Percentiles rank a stretch among this genome's conserved stretches.
Conservation (phyloP, 2,113 vertebrate genomes). For the Prietella phreatophila region DNA sequence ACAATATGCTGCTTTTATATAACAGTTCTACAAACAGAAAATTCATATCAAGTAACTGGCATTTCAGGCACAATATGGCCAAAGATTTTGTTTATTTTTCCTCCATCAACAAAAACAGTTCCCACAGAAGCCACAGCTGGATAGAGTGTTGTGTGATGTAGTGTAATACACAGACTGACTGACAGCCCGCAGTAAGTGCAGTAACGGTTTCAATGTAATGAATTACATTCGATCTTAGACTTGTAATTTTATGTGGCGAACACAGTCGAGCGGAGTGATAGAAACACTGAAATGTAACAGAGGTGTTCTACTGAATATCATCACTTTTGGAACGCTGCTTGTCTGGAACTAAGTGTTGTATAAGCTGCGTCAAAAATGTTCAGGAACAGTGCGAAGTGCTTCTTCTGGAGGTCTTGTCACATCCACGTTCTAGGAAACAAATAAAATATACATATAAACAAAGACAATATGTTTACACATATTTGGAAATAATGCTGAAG, state of each 20-base stretch:
- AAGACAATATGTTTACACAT: not conserved
- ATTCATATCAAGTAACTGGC: not conserved
- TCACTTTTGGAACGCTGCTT: not conserved
- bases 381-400: constrained; percentile 74
- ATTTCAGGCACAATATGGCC: not conserved
- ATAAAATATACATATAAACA: not conserved
- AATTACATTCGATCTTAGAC: not conserved
- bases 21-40: not conserved
- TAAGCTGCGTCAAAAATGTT: constrained; percentile 59
- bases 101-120: not conserved
- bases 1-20: not conserved
- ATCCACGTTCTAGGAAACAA: constrained; percentile 71
- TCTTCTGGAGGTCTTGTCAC: constrained; percentile 74
- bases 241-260: no score
- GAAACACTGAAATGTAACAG: not conserved
- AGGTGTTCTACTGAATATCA: not conserved
- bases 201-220: not conserved
- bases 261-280: not conserved
- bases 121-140: not conserved
- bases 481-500: not conserved
- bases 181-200: not conserved
- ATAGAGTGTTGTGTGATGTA: not conserved
- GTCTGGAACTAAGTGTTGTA: not conserved
- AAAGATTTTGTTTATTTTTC: constrained; percentile 4
- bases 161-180: not conserved